These are phyloP conservation scores for Rhagonycha fulva DNA, from an alignment of 2,888 invertebrate species.

Conservation along the genomic window DNA sequence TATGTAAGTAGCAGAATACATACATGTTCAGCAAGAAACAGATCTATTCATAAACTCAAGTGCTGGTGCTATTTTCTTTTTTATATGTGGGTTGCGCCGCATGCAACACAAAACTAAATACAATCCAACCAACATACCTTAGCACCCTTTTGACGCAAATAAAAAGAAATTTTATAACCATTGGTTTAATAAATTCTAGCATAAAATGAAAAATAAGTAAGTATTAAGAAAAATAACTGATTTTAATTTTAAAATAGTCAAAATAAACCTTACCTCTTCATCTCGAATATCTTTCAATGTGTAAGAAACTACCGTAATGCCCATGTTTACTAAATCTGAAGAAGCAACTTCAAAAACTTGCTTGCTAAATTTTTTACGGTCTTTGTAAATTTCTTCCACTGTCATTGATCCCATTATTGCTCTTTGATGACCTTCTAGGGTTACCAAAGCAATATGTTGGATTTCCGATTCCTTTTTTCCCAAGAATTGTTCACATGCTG, in stretches of 20 bases:
- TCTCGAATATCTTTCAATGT: conserved; percentile 93
- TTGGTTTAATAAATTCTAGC: conserved; percentile 23
- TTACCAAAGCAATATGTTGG: conserved; percentile 88
- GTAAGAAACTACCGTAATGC: conserved; percentile 93
- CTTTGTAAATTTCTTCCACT: conserved; percentile 95
- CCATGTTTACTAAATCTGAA: conserved; percentile 94
- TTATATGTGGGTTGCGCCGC: not conserved
- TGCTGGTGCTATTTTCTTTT: not conserved
- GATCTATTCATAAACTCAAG: not conserved
- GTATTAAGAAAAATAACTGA: conserved; percentile 9
- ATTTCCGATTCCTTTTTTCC: conserved; percentile 88
- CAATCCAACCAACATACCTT: conserved; percentile 60
- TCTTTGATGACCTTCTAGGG: conserved; percentile 90
- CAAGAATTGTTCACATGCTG: conserved; percentile 92
- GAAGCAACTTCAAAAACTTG: conserved; percentile 94
- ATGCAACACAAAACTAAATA: conserved; percentile 21
- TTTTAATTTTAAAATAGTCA: not conserved
- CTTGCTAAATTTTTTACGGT: conserved; percentile 94
- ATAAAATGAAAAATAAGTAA: conserved; percentile 6
- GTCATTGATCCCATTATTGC: conserved; percentile 98
- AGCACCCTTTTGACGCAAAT: conserved; percentile 61
- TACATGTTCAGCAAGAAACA: not conserved
- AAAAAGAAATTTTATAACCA: conserved; percentile 39
- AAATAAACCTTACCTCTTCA: conserved; percentile 75
- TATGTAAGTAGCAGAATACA: not conserved